phyloP scores from a whole-genome alignment of 2,113 vertebrate species.

The Chrysemys picta region DNA sequence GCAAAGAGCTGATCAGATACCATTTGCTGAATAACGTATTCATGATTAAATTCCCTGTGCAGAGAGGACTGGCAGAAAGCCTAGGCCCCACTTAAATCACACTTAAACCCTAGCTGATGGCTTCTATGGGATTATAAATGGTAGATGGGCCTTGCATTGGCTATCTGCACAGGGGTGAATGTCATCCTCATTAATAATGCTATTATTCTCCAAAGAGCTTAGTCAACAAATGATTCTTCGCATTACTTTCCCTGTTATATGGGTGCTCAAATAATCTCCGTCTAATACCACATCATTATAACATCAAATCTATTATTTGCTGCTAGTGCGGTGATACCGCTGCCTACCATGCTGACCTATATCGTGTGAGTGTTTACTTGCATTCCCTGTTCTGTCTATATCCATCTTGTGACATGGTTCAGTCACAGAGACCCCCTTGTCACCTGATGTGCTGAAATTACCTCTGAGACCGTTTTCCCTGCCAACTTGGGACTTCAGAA shows the following conservation, averaged over 20 bases:
- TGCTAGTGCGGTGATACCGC: background rate
- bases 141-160: slow-evolving; percentile 23
- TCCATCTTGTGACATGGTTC: background rate
- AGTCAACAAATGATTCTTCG: background rate
- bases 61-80: slow-evolving; percentile 10
- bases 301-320: fast-evolving
- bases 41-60: background rate
- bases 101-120: background rate
- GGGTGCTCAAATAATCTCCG: slow-evolving; percentile 19
- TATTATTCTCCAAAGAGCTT: background rate
- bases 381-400: background rate
- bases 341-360: background rate
- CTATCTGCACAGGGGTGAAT: background rate
- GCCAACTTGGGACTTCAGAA: too few relatives aligned
- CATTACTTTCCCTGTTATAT: background rate
- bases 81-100: background rate
- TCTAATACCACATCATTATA: background rate
- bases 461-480: too few relatives aligned
- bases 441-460: too few relatives aligned
- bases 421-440: too few relatives aligned
- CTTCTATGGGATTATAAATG: slow-evolving; percentile 22
- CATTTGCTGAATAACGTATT: slow-evolving; percentile 47
- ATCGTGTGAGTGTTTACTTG: background rate
- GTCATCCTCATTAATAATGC: background rate
- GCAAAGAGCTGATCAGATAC: slow-evolving; percentile 5